Conservation (phyloP, 2,888 invertebrate genomes). For the Polyommatus icarus region DNA sequence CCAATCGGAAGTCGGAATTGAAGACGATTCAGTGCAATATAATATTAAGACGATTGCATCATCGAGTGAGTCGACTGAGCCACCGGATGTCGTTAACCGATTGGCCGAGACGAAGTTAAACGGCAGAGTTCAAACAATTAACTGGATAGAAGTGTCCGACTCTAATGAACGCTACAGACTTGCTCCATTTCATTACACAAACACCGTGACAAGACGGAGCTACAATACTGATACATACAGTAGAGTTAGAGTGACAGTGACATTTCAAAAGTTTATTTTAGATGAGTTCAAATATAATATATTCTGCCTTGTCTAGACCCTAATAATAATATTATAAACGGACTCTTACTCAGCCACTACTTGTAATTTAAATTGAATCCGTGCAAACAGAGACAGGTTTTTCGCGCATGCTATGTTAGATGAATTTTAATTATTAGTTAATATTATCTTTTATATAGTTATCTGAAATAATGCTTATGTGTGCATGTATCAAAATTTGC, state of each 20-base stretch:
- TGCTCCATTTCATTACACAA: slow-evolving; percentile 75
- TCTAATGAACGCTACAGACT: slow-evolving; percentile 77
- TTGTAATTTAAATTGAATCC: too few relatives aligned
- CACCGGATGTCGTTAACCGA: slow-evolving; percentile 79
- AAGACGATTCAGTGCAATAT: slow-evolving; percentile 56
- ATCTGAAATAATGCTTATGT: too few relatives aligned
- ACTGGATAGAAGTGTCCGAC: slow-evolving; percentile 79
- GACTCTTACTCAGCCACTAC: too few relatives aligned
- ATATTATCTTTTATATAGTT: too few relatives aligned
- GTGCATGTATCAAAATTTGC: too few relatives aligned
- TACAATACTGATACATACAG: not conserved
- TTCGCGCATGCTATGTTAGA: too few relatives aligned
- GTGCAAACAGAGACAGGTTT: too few relatives aligned
- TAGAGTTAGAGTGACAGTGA: not conserved
- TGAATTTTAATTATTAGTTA: too few relatives aligned
- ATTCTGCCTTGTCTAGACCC: too few relatives aligned
- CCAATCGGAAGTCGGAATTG: slow-evolving; percentile 73
- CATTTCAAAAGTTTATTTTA: too few relatives aligned
- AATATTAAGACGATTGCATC: slow-evolving; percentile 69
- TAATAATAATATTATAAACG: too few relatives aligned
- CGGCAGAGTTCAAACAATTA: slow-evolving; percentile 79
- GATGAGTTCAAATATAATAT: too few relatives aligned
- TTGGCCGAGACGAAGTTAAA: slow-evolving; percentile 76
- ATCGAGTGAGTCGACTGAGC: slow-evolving; percentile 64
- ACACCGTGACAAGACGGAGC: slow-evolving; percentile 71